Percentiles rank a stretch among this genome's conserved stretches.
phyloP scores from a whole-genome alignment of 2,113 vertebrate genomes.

The Tylochromis polylepis region DNA sequence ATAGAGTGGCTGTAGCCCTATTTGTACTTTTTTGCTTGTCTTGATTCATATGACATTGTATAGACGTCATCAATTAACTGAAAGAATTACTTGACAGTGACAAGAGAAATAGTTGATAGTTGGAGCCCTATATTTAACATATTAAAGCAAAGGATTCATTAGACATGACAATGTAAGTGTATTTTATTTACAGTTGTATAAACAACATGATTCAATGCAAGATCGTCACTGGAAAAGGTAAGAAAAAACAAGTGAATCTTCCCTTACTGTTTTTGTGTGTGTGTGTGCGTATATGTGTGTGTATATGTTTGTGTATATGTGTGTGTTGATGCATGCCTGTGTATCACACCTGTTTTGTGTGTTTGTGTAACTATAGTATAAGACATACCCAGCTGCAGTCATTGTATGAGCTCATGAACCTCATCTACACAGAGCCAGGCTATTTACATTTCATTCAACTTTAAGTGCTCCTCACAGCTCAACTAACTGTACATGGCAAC shows the following conservation, averaged over 20 bases:
- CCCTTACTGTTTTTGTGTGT: neutral
- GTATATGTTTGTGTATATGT: neutral
- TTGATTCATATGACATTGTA: neutral
- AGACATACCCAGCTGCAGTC: constrained; percentile 56
- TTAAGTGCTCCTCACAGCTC: constrained; percentile 21
- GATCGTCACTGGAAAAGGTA: constrained; percentile 50
- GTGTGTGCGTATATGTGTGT: neutral
- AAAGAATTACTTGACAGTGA: neutral
- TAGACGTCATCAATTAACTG: neutral
- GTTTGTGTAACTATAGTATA: constrained; percentile 1
- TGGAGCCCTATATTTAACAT: neutral
- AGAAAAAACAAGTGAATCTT: constrained; percentile 39
- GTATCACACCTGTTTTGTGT: constrained; percentile 1
- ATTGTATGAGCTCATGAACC: constrained; percentile 25
- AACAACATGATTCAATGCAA: constrained; percentile 57
- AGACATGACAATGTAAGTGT: constrained; percentile 56
- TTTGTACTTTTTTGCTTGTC: neutral
- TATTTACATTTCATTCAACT: constrained; percentile 49
- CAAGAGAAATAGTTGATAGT: neutral
- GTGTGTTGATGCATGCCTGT: constrained; percentile 24
- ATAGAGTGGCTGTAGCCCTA: neutral
- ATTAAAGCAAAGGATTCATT: neutral
- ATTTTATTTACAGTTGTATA: constrained; percentile 72
- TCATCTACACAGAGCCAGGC: neutral
- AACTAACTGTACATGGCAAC: constrained; percentile 16